Percentiles rank a stretch among this genome's conserved stretches.
phyloP scores from a whole-genome alignment of 2,888 invertebrate species.

The Eumerus sabulonum region DNA sequence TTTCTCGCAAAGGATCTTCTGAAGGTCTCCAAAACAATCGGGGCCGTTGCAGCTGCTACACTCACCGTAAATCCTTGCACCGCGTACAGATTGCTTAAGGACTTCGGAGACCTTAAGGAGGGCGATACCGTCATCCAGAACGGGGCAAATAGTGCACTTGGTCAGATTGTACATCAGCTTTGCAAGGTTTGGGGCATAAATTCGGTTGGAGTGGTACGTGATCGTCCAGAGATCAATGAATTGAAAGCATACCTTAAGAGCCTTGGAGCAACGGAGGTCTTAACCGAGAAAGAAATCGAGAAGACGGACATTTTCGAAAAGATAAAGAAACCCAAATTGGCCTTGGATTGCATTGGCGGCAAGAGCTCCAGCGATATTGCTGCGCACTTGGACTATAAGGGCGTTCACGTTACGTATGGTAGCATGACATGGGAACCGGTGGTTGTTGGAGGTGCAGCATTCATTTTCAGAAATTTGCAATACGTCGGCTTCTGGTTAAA shows the following conservation, averaged over 20 bases:
- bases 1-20: constrained; percentile 82
- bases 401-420: constrained; percentile 95
- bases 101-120: constrained; percentile 86
- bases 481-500: constrained; percentile 95
- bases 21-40: constrained; percentile 86
- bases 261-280: constrained; percentile 90
- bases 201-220: constrained; percentile 91
- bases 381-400: constrained; percentile 85
- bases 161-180: constrained; percentile 95
- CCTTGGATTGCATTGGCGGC: constrained; percentile 96
- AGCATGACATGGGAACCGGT: constrained; percentile 95
- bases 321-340: constrained; percentile 86
- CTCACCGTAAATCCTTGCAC: constrained; percentile 97
- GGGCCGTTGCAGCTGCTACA: constrained; percentile 90
- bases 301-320: constrained; percentile 83
- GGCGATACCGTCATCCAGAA: constrained; percentile 97
- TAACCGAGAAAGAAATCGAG: constrained; percentile 90
- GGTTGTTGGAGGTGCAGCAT: constrained; percentile 87
- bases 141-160: constrained; percentile 97
- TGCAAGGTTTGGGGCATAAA: constrained; percentile 88
- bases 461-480: constrained; percentile 90
- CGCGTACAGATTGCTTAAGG: constrained; percentile 96
- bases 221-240: constrained; percentile 85
- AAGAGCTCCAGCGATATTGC: constrained; percentile 90
- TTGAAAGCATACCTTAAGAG: constrained; percentile 83